Evolutionary conservation across 1,140 invertebrate genomes (phyloP).

Genomic region (Drosophila sturtevanti): DNA sequence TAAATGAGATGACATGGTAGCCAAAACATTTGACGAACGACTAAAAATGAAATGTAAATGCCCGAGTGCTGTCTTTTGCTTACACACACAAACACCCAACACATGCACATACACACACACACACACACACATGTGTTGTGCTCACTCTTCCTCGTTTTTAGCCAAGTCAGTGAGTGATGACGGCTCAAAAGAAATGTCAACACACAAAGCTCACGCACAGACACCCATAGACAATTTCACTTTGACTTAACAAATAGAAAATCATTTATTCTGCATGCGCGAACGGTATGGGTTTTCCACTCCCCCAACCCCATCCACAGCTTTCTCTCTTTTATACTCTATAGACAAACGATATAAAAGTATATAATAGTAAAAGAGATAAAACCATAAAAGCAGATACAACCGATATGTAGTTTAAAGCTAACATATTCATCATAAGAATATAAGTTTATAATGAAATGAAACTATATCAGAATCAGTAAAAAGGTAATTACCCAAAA

Average conservation of each 20-base stretch:
- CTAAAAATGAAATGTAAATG: slow-evolving; percentile 69
- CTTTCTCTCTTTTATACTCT: slow-evolving; percentile 42
- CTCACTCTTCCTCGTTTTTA: not conserved
- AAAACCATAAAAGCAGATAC: not conserved
- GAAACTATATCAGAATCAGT: too few species aligned
- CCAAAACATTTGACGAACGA: slow-evolving; percentile 60
- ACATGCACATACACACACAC: slow-evolving; percentile 29
- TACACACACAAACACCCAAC: slow-evolving; percentile 33
- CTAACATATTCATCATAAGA: too few species aligned
- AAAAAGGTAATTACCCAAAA: too few species aligned
- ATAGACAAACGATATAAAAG: slow-evolving; percentile 7
- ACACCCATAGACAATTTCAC: slow-evolving; percentile 63
- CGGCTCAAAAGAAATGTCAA: slow-evolving; percentile 78
- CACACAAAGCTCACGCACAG: slow-evolving; percentile 60
- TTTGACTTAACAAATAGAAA: slow-evolving; percentile 80
- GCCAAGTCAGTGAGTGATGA: slow-evolving; percentile 65
- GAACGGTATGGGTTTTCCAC: slow-evolving; percentile 7
- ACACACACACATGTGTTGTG: slow-evolving; percentile 6
- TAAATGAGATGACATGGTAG: slow-evolving; percentile 58
- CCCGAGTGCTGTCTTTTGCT: slow-evolving; percentile 61
- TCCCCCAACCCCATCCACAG: slow-evolving; percentile 8
- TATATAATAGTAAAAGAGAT: not conserved
- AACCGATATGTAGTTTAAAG: not conserved
- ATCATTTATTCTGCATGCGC: slow-evolving; percentile 78
- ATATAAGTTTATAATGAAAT: too few species aligned